These are phyloP conservation scores for Cisticola juncidis DNA, from an alignment of 2,113 vertebrate species.

Conservation along the genomic window DNA sequence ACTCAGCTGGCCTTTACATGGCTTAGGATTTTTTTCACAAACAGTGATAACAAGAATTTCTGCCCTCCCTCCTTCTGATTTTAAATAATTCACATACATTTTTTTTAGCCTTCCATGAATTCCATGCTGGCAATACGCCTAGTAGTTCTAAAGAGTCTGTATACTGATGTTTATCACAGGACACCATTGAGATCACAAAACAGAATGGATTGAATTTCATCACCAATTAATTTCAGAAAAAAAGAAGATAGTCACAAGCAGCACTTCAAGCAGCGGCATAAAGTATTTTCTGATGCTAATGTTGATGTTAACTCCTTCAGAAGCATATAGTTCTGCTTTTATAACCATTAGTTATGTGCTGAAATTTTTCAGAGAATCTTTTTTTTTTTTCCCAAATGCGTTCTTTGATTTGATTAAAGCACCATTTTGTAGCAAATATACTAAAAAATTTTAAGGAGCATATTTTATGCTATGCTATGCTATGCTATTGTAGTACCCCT, in stretches of 20 bases:
- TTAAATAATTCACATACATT: not conserved
- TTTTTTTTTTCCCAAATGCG: not conserved
- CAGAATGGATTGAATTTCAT: not conserved
- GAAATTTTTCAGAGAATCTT: not conserved
- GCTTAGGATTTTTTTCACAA: not conserved
- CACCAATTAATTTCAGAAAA: not conserved
- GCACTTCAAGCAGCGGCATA: not conserved
- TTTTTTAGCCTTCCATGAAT: not conserved
- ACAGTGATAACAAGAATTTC: not conserved
- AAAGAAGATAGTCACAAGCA: not conserved
- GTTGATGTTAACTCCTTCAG: not conserved
- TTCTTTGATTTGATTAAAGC: not conserved
- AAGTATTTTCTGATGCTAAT: not conserved
- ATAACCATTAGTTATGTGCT: not conserved
- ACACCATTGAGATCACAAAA: not conserved
- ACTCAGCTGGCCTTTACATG: not conserved
- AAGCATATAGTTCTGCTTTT: not conserved
- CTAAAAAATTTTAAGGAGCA: not conserved
- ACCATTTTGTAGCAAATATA: not conserved
- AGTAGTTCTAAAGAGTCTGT: not conserved
- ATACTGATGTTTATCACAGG: not conserved
- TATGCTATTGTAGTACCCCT: too few species aligned
- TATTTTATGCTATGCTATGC: not conserved
- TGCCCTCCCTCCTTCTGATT: not conserved
- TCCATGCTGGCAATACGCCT: not conserved